Evolutionary conservation across 2,797 vertebrate genomes (phyloP), one percentile per base, ranked within the genome.

Genomic region (Manis crassicaudata): DNA sequence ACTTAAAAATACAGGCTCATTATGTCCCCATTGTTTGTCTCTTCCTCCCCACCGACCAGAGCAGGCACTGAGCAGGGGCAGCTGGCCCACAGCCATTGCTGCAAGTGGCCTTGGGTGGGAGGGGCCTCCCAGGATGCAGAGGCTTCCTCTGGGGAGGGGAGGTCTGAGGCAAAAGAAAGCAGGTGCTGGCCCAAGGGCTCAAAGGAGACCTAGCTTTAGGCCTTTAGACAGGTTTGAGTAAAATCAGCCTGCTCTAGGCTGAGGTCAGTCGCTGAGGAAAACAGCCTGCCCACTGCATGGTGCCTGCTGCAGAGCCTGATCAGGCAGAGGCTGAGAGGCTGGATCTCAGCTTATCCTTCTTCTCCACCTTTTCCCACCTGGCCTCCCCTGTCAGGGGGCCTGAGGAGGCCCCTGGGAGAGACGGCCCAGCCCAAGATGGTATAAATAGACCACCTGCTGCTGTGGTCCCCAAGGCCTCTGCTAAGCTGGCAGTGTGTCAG

Each of bases 1-100:
- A 73, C 95, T 90, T 96, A 92, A 85, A 96, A 92, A 94, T 77
- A 81, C 13, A 92, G 88, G 58, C 79, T 91, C 72, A 54, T 94
- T 77, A 23, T 58, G 80, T 87, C 65, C 70, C 35, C 83, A 73
- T 94, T 97, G 97, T 97, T 92, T 4, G 5, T 72, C 40, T 94
- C 76, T 95, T 97, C 92, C 81, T 95, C 82, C 88, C 50, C 37
- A 37, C 17, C 40, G 88, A 29, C 40, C 14, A 7, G 80, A 87
- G 77, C 46, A 65, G 83, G 54, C 25, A 0, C 85, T 35, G 80
- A 63, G 70, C 63, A 46, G 88, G 82, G 90, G 81, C 75, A 50
- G 90, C 90, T 72, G 76, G 92, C 95, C 90, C 85, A 16, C 0
- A 0, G 52, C 86, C 77, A 4, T 43, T 27, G 50, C 79, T 32